Evolutionary conservation across 2,113 vertebrate genomes (phyloP).

Genomic region (Ranitomeya variabilis): DNA sequence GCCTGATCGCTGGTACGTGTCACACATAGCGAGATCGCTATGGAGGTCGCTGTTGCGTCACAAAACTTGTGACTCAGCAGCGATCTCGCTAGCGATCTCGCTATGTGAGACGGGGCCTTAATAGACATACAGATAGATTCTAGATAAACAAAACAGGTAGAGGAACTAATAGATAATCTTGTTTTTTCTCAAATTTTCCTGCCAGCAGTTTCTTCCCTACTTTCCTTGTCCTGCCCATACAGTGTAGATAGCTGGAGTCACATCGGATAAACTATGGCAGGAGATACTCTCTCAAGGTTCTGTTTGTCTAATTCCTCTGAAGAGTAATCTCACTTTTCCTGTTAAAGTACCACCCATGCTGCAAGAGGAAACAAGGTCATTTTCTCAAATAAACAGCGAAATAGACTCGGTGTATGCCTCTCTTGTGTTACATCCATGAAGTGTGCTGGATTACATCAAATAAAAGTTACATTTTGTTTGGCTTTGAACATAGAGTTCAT

Average conservation of each 20-base stretch:
- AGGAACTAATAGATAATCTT: too few relatives aligned
- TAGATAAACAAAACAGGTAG: too few relatives aligned
- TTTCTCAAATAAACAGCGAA: slow-evolving; percentile 43
- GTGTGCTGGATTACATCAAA: slow-evolving; percentile 40
- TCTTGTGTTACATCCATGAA: neutral
- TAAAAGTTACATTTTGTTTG: slow-evolving; percentile 9
- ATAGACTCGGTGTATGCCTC: neutral
- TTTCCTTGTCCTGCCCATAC: neutral
- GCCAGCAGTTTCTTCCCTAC: neutral
- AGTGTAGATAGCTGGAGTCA: neutral
- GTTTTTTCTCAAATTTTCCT: neutral
- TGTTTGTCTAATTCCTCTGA: slow-evolving; percentile 2
- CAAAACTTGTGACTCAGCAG: too few relatives aligned
- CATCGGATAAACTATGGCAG: neutral
- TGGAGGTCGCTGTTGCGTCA: too few relatives aligned
- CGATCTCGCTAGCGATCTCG: too few relatives aligned
- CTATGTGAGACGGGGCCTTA: too few relatives aligned
- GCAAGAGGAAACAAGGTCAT: slow-evolving; percentile 47
- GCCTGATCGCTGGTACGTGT: too few relatives aligned
- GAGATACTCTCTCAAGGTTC: neutral
- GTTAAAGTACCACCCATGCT: slow-evolving; percentile 47
- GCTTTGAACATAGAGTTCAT: slow-evolving; percentile 45
- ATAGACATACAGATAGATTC: too few relatives aligned
- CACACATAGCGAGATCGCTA: too few relatives aligned
- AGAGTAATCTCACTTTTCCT: slow-evolving; percentile 43